Conservation (phyloP, 2,113 vertebrate species). For the Piprites chloris region DNA sequence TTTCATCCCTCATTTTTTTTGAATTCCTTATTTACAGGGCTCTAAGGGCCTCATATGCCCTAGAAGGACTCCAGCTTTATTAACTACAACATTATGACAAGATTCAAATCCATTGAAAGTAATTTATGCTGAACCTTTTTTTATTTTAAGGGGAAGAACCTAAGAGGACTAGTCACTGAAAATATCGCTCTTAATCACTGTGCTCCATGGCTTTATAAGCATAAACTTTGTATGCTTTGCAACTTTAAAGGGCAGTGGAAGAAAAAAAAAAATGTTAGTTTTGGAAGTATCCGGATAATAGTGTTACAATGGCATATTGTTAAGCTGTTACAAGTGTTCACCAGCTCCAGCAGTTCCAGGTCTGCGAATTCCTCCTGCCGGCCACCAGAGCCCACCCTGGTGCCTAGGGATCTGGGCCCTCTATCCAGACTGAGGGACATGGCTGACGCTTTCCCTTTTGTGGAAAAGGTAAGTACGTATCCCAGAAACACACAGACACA, state of each 20-base stretch:
- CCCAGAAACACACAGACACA: not conserved
- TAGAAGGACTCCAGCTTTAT: not conserved
- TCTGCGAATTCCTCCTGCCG: not conserved
- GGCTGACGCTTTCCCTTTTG: not conserved
- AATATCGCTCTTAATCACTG: not conserved
- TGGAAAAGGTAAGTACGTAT: not conserved
- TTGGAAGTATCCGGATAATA: not conserved
- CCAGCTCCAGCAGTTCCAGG: not conserved
- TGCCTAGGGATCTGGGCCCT: rapidly evolving
- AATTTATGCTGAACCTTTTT: not conserved
- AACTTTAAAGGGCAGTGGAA: not conserved
- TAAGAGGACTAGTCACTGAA: not conserved
- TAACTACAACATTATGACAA: not conserved
- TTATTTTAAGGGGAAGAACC: not conserved
- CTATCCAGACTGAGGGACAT: not conserved
- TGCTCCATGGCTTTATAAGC: not conserved
- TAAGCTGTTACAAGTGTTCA: not conserved
- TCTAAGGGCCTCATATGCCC: not conserved
- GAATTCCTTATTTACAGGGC: not conserved
- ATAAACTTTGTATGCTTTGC: no score
- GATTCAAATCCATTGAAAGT: not conserved
- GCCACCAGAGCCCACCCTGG: not conserved
- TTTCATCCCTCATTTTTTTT: not conserved
- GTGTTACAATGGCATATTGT: not conserved
- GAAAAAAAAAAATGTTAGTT: not conserved